Conservation (phyloP, 2,113 vertebrate genomes). For the Thunnus thynnus region DNA sequence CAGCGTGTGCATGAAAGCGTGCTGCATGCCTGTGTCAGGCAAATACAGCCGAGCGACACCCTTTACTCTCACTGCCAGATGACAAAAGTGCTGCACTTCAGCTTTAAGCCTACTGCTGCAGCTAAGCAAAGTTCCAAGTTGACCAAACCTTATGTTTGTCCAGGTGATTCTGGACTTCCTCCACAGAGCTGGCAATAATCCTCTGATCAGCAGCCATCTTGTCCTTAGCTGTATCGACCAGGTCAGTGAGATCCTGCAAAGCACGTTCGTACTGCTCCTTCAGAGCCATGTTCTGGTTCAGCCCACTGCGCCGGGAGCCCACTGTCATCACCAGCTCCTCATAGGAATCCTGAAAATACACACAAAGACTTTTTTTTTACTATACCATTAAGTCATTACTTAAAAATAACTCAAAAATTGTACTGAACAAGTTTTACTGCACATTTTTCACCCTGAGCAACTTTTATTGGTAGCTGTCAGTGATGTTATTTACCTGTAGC, state of each 20-base stretch:
- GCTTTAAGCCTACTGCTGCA: background rate
- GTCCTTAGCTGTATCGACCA: conserved; percentile 94
- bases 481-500: conserved; percentile 88
- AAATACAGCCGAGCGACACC: no score
- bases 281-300: conserved; percentile 94
- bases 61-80: no score
- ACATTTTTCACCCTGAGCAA: background rate
- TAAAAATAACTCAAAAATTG: no score
- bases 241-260: conserved; percentile 92
- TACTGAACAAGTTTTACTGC: background rate
- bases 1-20: no score
- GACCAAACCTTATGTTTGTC: conserved; percentile 94
- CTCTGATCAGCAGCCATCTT: conserved; percentile 93
- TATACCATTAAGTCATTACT: no score
- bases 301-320: conserved; percentile 88
- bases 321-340: conserved; percentile 93
- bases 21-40: no score
- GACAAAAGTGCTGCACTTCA: background rate
- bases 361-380: no score
- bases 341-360: conserved; percentile 89
- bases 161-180: conserved; percentile 90
- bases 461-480: background rate
- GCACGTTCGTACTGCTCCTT: conserved; percentile 93
- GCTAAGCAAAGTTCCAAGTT: background rate
- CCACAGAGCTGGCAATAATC: conserved; percentile 89